Conservation (phyloP, 2,113 vertebrate genomes). For the Bambusicola thoracicus region DNA sequence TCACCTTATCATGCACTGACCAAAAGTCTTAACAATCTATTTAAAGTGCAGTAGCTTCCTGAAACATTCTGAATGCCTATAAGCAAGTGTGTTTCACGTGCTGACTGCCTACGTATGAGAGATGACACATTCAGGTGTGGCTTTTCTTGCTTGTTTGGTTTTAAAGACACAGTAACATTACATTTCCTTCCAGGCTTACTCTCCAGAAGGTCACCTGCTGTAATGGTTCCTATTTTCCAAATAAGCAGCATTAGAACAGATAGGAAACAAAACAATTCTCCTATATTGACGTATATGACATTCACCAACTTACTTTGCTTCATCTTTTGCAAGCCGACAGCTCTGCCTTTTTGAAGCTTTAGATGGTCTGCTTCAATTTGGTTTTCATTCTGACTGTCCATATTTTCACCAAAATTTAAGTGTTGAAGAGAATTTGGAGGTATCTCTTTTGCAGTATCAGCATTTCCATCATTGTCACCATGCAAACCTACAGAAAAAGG, state of each 20-base stretch:
- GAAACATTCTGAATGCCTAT: background rate
- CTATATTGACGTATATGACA: background rate
- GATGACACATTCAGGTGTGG: background rate
- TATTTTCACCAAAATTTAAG: slow-evolving; percentile 81
- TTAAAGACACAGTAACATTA: background rate
- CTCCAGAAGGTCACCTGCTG: background rate
- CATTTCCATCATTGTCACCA: slow-evolving; percentile 61
- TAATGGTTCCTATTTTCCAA: background rate
- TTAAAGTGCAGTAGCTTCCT: background rate
- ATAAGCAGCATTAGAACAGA: background rate
- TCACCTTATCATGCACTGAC: background rate
- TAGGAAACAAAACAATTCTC: background rate
- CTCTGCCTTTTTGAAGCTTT: slow-evolving; percentile 74
- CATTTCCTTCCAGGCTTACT: background rate
- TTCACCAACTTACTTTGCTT: slow-evolving; percentile 80
- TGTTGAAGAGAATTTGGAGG: slow-evolving; percentile 80
- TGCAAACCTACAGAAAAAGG: slow-evolving; percentile 51
- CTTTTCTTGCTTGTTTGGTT: background rate
- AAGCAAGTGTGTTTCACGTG: background rate
- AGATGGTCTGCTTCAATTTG: slow-evolving; percentile 64
- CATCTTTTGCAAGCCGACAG: slow-evolving; percentile 76
- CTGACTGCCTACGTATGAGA: background rate
- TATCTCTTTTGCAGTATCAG: slow-evolving; percentile 75
- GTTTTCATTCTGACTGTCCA: slow-evolving; percentile 61
- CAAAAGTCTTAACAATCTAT: background rate